Evolutionary conservation across 2,888 invertebrate species (phyloP), one percentile per base, ranked within the genome.

Genomic region (Calameuta filiformis): DNA sequence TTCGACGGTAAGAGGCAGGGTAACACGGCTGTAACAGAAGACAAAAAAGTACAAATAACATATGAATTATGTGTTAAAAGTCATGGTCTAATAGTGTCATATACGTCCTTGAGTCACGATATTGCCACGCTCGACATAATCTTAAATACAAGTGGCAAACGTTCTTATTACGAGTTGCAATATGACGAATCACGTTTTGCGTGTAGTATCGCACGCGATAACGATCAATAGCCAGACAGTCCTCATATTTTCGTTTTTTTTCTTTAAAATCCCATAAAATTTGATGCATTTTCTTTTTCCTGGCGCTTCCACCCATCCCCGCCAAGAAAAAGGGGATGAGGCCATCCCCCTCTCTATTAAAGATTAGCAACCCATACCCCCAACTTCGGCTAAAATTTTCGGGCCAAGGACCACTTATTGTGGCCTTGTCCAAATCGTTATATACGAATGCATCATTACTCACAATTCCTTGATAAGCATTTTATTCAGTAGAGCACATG

Each of bases 1-100:
- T 93, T 98, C 98, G 87, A 98, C 98, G 89, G 98, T 97, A 92
- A 98, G 94, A 91, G 98, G 98, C 92, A 99, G 95, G 92, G 97
- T 96, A 90, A 99, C 97, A 91, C 98, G 98, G 94, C 98, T 98
- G 95, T 83, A 94, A 94, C 87, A 89, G 80, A 91, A 95, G 95
- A 88, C 86, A 91, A 86, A 88, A 92, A 92, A 90, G 87, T 86
- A 56, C 56, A 56, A 23, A 56, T 56, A 56, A 56, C 56, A 23
- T 40, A 56, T 56, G 23, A 56, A 56, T 56, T 56, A 56, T 56
- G 9, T 56, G 56, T 56, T 56, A 56, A 56, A 56, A 56, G 56
- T 56, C 56, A 56, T 56, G 23, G 56, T 56, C n/a, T 12, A 75
- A 75, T 35, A 69, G 40, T 30, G 77, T 76, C 40, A 68, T 76